Percentiles rank a stretch among this genome's conserved stretches.
phyloP scores from a whole-genome alignment of 2,888 invertebrate species.

The Iphiclides podalirius region DNA sequence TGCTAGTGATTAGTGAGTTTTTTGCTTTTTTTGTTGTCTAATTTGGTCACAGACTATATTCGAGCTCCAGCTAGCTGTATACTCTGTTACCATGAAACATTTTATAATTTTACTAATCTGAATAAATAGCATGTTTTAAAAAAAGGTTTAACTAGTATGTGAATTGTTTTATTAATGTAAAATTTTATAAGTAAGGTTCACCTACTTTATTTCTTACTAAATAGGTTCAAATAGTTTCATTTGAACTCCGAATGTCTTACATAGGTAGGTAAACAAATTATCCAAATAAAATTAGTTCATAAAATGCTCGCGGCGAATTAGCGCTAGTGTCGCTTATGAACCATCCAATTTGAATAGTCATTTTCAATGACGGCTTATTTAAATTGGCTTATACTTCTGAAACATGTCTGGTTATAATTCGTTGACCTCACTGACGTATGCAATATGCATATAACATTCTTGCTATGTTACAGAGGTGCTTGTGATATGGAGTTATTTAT shows the following conservation, averaged over 20 bases:
- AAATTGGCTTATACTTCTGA: slow-evolving; percentile 22
- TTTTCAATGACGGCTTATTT: slow-evolving; percentile 3
- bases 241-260: slow-evolving; percentile 9
- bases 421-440: slow-evolving; percentile 47
- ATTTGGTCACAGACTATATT: slow-evolving; percentile 7
- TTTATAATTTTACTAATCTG: background rate
- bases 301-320: slow-evolving; percentile 28
- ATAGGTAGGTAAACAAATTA: slow-evolving; percentile 34
- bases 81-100: background rate
- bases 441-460: slow-evolving; percentile 15
- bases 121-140: background rate
- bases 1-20: slow-evolving; percentile 1
- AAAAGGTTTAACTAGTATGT: background rate
- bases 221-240: slow-evolving; percentile 4
- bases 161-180: background rate
- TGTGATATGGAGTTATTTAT: slow-evolving; percentile 6
- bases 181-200: background rate
- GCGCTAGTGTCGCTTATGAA: slow-evolving; percentile 40
- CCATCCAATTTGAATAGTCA: slow-evolving; percentile 33
- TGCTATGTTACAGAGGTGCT: background rate
- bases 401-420: slow-evolving; percentile 43
- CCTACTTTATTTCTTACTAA: background rate
- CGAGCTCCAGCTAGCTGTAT: background rate
- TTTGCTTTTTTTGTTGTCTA: background rate
- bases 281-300: slow-evolving; percentile 31